phyloP scores from a whole-genome alignment of 2,113 vertebrate genomes.

The Percina caprodes region DNA sequence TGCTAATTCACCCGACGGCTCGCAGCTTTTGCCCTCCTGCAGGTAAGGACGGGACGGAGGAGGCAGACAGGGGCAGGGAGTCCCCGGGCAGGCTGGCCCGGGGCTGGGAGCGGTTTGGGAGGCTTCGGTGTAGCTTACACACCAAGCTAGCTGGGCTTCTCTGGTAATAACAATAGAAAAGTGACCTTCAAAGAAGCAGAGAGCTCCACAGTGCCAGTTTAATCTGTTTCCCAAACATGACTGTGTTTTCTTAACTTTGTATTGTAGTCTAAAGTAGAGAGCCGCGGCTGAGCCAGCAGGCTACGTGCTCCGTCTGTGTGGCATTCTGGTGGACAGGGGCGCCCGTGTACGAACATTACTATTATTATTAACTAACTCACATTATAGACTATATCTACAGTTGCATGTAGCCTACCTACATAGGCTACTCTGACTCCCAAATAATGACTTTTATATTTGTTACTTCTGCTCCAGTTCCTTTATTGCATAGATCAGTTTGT shows the following conservation, averaged over 20 bases:
- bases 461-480: neutral
- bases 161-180: slow-evolving; percentile 16
- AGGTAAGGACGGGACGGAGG: slow-evolving; percentile 76
- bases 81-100: slow-evolving; percentile 15
- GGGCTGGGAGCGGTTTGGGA: neutral
- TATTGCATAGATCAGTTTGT: no score
- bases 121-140: slow-evolving; percentile 6
- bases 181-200: slow-evolving; percentile 1
- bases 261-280: neutral
- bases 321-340: slow-evolving; percentile 26
- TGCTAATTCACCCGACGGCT: slow-evolving; percentile 71
- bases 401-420: no score
- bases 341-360: slow-evolving; percentile 40
- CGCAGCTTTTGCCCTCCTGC: slow-evolving; percentile 76
- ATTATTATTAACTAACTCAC: neutral
- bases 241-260: slow-evolving; percentile 38
- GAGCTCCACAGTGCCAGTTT: neutral
- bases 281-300: neutral
- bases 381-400: neutral
- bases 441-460: neutral
- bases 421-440: neutral
- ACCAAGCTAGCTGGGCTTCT: slow-evolving; percentile 18
- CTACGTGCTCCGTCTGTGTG: neutral
- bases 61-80: slow-evolving; percentile 24
- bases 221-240: neutral